Base-by-base conservation (phyloP, 2,888 invertebrate genomes). In the Ellobium chinense region DNA sequence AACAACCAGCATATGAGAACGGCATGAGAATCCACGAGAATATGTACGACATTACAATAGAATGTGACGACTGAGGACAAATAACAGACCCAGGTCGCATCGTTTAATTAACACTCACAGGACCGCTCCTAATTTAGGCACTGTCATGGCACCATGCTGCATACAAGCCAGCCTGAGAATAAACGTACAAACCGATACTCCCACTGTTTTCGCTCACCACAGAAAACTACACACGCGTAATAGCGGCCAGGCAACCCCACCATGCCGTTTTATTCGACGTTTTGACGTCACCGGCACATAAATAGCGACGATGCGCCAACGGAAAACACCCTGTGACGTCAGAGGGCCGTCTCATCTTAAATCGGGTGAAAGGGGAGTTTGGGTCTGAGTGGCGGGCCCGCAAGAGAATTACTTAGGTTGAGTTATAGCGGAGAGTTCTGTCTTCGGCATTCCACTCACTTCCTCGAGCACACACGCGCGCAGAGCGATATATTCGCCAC, bases 321-420 rank as follows among this genome's bases (percentile, higher is more conserved):
- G 81, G 81, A 81, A 81, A 81, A 77, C 78, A 73, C 81, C 73
- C 73, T 56, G 81, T 81, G 81, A 81, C 81, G 81, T 81, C 81
- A 81, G 66, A 74, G 66, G 73, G 60, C 12, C 21, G 73, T 12
- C 73, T 73, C 73, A 73, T 62, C 14, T 60, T 36, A 24, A 73
- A 73, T 73, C 62, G 37, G 60, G 37, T 58, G n/a, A 39, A 24
- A 37, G 60, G 73, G 73, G 73, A 12, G 37, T 9, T 14, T 24
- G 39, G 2, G 37, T 56, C 21, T 18, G 34, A 14, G 39, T 5
- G 0, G 60, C 60, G 36, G n/a, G 36, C n/a, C 60, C 14, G 36
- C 18, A 37, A n/a, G 2, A 29, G 14, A n/a, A 14, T 27, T 36
- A n/a, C 27, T 58, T 18, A 24, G 37, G 73, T 56, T 70, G 29